Evolutionary conservation across 2,888 invertebrate genomes (phyloP).

Genomic region (Dolichomitus sp.): DNA sequence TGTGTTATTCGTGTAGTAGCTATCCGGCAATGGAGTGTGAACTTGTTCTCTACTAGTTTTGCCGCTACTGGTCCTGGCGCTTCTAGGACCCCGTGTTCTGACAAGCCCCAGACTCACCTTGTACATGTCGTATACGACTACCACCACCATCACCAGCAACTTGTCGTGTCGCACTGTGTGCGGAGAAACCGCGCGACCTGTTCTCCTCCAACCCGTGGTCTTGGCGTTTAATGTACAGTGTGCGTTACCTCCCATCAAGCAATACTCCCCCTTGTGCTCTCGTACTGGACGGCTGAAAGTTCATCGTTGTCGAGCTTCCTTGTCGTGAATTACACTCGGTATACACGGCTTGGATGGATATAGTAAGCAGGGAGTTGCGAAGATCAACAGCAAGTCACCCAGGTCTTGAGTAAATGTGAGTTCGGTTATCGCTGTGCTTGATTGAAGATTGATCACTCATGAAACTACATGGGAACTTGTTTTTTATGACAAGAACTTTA

Average conservation of each 20-base stretch:
- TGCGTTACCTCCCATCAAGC: conserved; percentile 8
- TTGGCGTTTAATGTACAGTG: conserved; percentile 41
- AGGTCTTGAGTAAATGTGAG: not conserved
- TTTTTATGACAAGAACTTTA: not conserved
- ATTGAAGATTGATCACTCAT: not conserved
- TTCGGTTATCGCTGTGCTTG: not conserved
- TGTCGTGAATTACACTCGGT: conserved; percentile 6
- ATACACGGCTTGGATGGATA: not conserved
- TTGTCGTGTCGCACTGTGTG: conserved; percentile 45
- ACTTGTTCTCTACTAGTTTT: conserved; percentile 51
- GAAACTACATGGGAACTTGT: not conserved
- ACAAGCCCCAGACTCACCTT: conserved; percentile 60
- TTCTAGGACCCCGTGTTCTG: conserved; percentile 29
- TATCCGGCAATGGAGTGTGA: conserved; percentile 32
- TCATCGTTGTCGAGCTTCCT: conserved; percentile 8
- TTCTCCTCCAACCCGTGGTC: conserved; percentile 25
- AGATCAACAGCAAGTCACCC: conserved; percentile 3
- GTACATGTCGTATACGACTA: conserved; percentile 15
- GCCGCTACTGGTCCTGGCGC: conserved; percentile 61
- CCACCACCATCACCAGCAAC: conserved; percentile 48
- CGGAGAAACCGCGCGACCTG: conserved; percentile 40
- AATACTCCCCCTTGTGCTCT: not conserved
- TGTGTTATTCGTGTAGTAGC: conserved; percentile 10
- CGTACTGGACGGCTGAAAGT: conserved; percentile 14
- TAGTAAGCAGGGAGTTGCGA: not conserved